Base-by-base conservation (phyloP, 2,888 invertebrate genomes). In the Strigamia crassipes region DNA sequence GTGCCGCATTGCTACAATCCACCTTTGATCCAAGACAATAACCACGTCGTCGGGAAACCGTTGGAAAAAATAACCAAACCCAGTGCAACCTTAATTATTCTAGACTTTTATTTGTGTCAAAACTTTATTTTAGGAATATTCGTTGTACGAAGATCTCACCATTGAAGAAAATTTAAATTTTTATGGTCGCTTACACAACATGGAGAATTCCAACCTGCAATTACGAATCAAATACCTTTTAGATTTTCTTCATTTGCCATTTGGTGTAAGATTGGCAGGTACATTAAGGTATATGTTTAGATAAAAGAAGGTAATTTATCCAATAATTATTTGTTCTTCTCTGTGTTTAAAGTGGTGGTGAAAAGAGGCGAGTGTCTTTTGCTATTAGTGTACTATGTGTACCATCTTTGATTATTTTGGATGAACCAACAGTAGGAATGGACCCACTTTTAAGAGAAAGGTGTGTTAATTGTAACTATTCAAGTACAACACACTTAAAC, bases 381-480 rank as follows among this genome's bases (percentile, higher is more conserved):
- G 86, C 88, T 27, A 86, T 86, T 8, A 87, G 88, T 6, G 84
- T 88, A 73, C 84, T 88, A 9, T 88, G 88, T 83, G 86, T 87
- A 82, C 88, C 88, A 6, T 83, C 83, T 56, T 83, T 84, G 6
- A 56, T 85, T 23, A 86, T 88, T 78, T 85, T 89, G n/a, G 89
- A 88, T 85, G 89, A 89, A 83, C 89, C 89, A 2, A 89, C 89
- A 5, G 89, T 89, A 3, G 89, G 89, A 0, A 89, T 89, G 13
- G 89, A 89, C 84, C 89, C 89, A 0, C 81, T 89, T 6, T 85
- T 89, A 6, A 85, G 89, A 84, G 87, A 87, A 84, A 86, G 86
- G 82, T 81, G 34, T 42, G 42, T 15, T 21, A 38, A 10, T 0
- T 21, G 1, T 5, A 2, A 10, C 0, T 6, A 21, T 21, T 10